Percentiles rank a stretch among this genome's conserved stretches.
phyloP scores from a whole-genome alignment of 2,113 vertebrate genomes.

The Cebus imitator region DNA sequence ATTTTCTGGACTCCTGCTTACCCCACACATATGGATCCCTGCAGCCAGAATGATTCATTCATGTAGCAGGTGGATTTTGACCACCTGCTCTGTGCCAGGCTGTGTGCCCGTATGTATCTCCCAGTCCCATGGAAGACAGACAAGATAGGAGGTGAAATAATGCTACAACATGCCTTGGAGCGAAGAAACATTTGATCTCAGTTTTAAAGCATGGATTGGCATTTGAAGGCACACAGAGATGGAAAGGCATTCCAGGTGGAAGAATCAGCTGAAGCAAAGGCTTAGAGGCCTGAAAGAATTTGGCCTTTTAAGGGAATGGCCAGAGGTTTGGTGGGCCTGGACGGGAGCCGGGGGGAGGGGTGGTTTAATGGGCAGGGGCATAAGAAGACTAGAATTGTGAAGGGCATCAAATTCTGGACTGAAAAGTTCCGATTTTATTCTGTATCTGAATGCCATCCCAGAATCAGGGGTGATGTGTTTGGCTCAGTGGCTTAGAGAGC shows the following conservation, averaged over 20 bases:
- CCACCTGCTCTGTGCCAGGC: background rate
- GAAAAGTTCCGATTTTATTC: constrained; percentile 36
- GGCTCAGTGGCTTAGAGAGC: constrained; percentile 51
- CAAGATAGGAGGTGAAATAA: background rate
- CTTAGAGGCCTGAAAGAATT: background rate
- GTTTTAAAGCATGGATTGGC: background rate
- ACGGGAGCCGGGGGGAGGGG: background rate
- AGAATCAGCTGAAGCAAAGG: background rate
- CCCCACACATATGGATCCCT: background rate
- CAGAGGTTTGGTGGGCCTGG: background rate
- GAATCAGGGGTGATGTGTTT: constrained; percentile 55
- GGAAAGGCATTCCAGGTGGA: background rate
- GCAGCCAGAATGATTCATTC: background rate
- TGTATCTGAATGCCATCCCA: constrained; percentile 51
- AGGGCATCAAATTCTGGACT: background rate
- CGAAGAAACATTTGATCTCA: background rate
- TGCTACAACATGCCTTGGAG: background rate
- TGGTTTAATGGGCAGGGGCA: background rate
- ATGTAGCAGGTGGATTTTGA: background rate
- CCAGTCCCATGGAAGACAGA: background rate
- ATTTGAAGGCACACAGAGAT: background rate
- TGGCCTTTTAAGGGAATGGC: background rate
- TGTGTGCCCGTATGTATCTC: background rate
- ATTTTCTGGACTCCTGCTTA: background rate
- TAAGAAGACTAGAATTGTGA: background rate